Conservation (phyloP, 2,888 invertebrate species). For the Hemicrepidius hirtus region DNA sequence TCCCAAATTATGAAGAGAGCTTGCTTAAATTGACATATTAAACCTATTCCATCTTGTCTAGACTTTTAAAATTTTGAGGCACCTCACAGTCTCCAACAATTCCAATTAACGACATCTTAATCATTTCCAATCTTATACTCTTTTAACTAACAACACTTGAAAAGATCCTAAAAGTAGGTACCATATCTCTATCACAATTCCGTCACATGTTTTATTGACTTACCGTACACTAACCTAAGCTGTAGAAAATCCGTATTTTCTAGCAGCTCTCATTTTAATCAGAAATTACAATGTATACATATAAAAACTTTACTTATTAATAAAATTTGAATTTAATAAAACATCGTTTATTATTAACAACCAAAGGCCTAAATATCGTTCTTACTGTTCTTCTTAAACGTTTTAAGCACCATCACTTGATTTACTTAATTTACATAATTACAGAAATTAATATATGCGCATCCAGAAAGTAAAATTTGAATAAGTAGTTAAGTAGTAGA, state of each 20-base stretch:
- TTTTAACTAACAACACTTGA: constrained; percentile 56
- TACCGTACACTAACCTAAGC: constrained; percentile 45
- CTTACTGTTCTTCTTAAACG: constrained; percentile 35
- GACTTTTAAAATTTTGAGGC: constrained; percentile 62
- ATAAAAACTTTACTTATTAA: constrained; percentile 47
- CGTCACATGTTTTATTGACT: constrained; percentile 50
- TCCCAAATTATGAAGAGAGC: constrained; percentile 63
- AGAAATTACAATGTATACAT: constrained; percentile 45
- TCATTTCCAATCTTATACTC: constrained; percentile 45
- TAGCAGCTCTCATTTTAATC: constrained; percentile 23
- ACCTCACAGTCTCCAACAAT: constrained; percentile 68
- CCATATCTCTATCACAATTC: constrained; percentile 63
- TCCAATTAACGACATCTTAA: constrained; percentile 58
- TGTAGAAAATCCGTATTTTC: constrained; percentile 36
- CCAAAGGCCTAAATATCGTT: constrained; percentile 51
- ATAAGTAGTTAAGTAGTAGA: constrained; percentile 11
- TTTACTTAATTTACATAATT: constrained; percentile 38
- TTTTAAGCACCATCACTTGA: constrained; percentile 49
- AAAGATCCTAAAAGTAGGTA: constrained; percentile 66
- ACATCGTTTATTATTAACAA: constrained; percentile 46
- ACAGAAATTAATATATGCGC: constrained; percentile 5
- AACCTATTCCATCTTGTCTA: constrained; percentile 49
- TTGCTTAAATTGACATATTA: constrained; percentile 61
- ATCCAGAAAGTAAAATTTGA: constrained; percentile 4
- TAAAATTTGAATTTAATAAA: constrained; percentile 48